Conservation (phyloP, 2,888 invertebrate species). For the Aquatica leii region DNA sequence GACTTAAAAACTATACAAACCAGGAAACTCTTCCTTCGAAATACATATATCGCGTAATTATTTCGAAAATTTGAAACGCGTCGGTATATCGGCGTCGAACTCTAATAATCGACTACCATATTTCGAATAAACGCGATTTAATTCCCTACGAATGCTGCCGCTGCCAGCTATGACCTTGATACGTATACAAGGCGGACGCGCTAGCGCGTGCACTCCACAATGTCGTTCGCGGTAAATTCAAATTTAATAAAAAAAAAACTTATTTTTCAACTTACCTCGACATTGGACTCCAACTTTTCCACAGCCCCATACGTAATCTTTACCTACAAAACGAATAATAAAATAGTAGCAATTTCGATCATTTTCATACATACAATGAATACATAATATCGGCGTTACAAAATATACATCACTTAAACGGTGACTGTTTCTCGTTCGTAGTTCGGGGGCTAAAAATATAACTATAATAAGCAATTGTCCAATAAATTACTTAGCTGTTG, state of each 20-base stretch:
- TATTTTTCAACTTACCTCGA: conserved; percentile 65
- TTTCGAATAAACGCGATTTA: conserved; percentile 15
- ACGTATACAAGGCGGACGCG: conserved; percentile 40
- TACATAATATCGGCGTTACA: conserved; percentile 64
- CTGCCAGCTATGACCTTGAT: conserved; percentile 48
- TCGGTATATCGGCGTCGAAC: too few species aligned
- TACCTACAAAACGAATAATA: conserved; percentile 59
- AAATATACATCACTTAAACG: conserved; percentile 63
- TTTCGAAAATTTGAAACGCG: background rate
- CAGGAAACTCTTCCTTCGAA: background rate
- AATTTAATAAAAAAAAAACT: too few species aligned
- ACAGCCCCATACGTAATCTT: conserved; percentile 71
- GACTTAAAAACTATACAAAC: conserved; percentile 9
- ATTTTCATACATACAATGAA: conserved; percentile 64
- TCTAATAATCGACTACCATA: conserved; percentile 3
- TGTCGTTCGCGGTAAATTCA: conserved; percentile 39
- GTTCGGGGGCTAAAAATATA: conserved; percentile 24
- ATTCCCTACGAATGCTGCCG: conserved; percentile 41
- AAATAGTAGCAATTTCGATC: background rate
- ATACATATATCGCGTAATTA: background rate
- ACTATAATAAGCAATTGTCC: conserved; percentile 14
- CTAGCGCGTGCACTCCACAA: conserved; percentile 27
- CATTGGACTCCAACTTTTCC: conserved; percentile 68
- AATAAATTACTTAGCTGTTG: background rate
- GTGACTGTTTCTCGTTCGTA: conserved; percentile 51